Conservation (phyloP, 2,113 vertebrate species). For the Chiloscyllium plagiosum region DNA sequence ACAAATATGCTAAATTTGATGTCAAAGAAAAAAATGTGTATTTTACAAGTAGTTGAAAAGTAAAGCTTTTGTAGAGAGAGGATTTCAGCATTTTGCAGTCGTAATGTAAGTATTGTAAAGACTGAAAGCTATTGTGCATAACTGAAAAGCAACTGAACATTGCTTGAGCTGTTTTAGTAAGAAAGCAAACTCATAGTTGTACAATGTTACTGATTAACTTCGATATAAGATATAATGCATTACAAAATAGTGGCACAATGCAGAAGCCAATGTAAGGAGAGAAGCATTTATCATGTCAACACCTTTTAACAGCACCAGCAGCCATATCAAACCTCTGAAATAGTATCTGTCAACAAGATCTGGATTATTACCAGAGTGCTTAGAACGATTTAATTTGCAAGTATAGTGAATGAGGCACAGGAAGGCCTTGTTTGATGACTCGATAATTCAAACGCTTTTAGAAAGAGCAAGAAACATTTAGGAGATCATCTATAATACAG, state of each 20-base stretch:
- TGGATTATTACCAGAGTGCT: neutral
- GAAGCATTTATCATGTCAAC: slow-evolving; percentile 1
- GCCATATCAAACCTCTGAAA: neutral
- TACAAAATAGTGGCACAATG: neutral
- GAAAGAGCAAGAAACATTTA: neutral
- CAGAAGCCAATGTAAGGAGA: neutral
- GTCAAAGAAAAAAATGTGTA: neutral
- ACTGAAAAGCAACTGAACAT: neutral
- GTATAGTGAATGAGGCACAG: neutral
- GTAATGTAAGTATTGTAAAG: neutral
- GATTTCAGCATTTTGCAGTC: neutral
- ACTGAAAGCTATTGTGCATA: neutral
- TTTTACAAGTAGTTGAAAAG: neutral
- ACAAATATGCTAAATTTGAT: neutral
- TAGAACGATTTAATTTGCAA: neutral
- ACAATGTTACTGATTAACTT: neutral
- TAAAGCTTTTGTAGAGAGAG: neutral
- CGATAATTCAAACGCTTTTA: neutral
- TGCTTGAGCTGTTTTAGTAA: neutral
- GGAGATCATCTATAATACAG: neutral
- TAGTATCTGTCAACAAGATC: neutral
- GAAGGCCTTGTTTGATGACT: neutral
- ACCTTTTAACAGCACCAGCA: neutral
- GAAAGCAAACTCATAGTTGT: neutral
- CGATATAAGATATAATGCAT: neutral